Percentiles rank a stretch among this genome's conserved stretches.
These are phyloP conservation scores for Phrynocephalus versicolor DNA, from an alignment of 2,113 vertebrate species.

Conservation along the genomic window DNA sequence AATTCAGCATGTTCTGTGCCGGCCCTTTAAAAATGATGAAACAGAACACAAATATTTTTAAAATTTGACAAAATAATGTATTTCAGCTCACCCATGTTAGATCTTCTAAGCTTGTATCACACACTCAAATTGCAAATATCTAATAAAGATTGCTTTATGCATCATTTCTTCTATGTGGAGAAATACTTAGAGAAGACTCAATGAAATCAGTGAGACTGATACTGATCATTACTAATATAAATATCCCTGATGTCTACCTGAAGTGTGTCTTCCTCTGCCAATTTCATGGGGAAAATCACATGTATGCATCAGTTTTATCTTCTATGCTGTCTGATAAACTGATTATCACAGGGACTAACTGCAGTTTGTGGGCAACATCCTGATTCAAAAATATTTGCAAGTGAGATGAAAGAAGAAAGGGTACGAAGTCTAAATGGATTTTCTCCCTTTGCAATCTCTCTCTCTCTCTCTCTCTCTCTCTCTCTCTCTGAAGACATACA, in stretches of 20 bases:
- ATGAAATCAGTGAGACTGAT: not conserved
- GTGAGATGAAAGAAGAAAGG: not conserved
- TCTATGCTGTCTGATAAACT: not conserved
- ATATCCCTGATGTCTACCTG: not conserved
- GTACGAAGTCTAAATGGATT: too few species aligned
- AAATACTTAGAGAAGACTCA: not conserved
- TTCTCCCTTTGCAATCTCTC: too few species aligned
- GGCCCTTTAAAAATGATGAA: not conserved
- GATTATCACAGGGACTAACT: not conserved
- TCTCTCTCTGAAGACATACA: not conserved
- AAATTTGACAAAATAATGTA: not conserved
- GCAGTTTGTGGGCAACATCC: not conserved
- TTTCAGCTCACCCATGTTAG: not conserved
- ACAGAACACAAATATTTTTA: not conserved
- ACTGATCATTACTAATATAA: not conserved
- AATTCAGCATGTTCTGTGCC: not conserved
- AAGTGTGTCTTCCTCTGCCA: not conserved
- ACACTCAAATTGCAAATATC: not conserved
- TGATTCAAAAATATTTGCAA: not conserved
- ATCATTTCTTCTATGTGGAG: not conserved
- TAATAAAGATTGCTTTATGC: not conserved
- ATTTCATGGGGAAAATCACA: not conserved
- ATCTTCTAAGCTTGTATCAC: not conserved
- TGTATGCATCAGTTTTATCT: not conserved
- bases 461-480: too few species aligned